Percentiles rank a stretch among this genome's conserved stretches.
phyloP scores from a whole-genome alignment of 37 sponge, comb jelly and placozoan species.

The Diacarnus erythraeanus region DNA sequence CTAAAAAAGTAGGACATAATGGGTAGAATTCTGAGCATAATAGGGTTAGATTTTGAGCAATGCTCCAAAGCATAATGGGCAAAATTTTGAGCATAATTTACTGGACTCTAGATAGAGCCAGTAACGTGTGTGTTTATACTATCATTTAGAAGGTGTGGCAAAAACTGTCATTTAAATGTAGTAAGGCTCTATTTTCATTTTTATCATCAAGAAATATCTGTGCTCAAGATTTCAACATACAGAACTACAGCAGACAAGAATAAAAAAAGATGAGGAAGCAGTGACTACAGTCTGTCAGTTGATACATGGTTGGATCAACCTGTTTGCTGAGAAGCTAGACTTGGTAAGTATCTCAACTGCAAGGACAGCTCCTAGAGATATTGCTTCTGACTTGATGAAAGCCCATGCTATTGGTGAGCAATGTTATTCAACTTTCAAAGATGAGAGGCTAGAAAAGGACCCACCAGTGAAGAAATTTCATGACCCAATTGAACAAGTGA shows the following conservation, averaged over 20 bases:
- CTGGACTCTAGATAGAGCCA: too few relatives aligned
- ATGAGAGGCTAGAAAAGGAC: slow-evolving; percentile 18
- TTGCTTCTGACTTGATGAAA: slow-evolving; percentile 3
- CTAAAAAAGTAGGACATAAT: too few relatives aligned
- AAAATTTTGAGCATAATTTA: too few relatives aligned
- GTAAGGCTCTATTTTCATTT: too few relatives aligned
- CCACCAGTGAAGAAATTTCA: slow-evolving; percentile 17
- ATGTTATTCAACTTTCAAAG: slow-evolving; percentile 4
- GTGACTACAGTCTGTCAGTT: neutral
- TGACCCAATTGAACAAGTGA: neutral
- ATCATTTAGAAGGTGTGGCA: too few relatives aligned
- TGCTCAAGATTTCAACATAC: neutral
- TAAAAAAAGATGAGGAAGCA: slow-evolving; percentile 4
- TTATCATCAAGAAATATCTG: too few relatives aligned
- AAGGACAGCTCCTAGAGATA: slow-evolving; percentile 12
- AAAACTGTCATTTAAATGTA: too few relatives aligned
- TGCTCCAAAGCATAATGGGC: too few relatives aligned
- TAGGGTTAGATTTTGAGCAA: too few relatives aligned
- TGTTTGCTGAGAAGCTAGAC: neutral
- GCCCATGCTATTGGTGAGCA: slow-evolving; percentile 5
- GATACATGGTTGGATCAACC: neutral
- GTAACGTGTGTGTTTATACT: too few relatives aligned
- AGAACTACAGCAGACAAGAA: neutral
- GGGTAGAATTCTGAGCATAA: too few relatives aligned
- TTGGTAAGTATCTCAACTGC: neutral